A percentile compares a stretch with the other conserved stretches of the same genome.
Evolutionary conservation across 1,140 invertebrate genomes (phyloP).

Genomic region (Drosophila chauvacae): DNA sequence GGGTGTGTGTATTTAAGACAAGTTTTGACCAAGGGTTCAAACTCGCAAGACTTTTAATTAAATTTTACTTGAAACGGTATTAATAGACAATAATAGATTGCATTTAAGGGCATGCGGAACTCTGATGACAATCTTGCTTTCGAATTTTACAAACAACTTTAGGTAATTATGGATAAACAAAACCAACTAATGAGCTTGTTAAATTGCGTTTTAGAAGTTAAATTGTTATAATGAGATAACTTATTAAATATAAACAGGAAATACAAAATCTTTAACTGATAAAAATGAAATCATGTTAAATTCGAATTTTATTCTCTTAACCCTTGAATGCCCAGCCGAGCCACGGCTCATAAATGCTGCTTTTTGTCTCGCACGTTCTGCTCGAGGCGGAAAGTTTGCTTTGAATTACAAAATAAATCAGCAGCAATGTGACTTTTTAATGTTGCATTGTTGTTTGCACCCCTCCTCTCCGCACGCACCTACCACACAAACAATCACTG

Average conservation of each 20-base stretch:
- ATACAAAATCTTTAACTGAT: not conserved
- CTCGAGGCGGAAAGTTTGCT: slow-evolving; percentile 58
- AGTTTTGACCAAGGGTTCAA: slow-evolving; percentile 44
- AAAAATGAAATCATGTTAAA: not conserved
- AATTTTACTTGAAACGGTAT: slow-evolving; percentile 42
- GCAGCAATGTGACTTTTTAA: slow-evolving; percentile 77
- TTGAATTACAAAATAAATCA: slow-evolving; percentile 80
- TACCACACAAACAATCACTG: slow-evolving; percentile 23
- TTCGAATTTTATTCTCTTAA: not conserved
- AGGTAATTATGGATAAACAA: too few relatives aligned
- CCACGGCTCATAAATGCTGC: slow-evolving; percentile 62
- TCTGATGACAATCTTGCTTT: not conserved
- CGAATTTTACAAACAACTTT: not conserved
- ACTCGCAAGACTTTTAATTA: slow-evolving; percentile 62
- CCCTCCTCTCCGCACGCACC: slow-evolving; percentile 19
- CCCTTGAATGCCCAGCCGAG: slow-evolving; percentile 15
- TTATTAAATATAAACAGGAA: too few relatives aligned
- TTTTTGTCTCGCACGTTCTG: slow-evolving; percentile 62
- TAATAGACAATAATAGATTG: slow-evolving; percentile 39
- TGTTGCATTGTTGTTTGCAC: slow-evolving; percentile 65
- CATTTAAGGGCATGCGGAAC: not conserved
- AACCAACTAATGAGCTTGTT: too few relatives aligned
- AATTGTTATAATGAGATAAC: too few relatives aligned
- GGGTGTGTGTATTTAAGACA: slow-evolving; percentile 14
- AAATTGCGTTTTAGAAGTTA: too few relatives aligned